Conservation (phyloP, 2,797 vertebrate species). For the Onychomys torridus region DNA sequence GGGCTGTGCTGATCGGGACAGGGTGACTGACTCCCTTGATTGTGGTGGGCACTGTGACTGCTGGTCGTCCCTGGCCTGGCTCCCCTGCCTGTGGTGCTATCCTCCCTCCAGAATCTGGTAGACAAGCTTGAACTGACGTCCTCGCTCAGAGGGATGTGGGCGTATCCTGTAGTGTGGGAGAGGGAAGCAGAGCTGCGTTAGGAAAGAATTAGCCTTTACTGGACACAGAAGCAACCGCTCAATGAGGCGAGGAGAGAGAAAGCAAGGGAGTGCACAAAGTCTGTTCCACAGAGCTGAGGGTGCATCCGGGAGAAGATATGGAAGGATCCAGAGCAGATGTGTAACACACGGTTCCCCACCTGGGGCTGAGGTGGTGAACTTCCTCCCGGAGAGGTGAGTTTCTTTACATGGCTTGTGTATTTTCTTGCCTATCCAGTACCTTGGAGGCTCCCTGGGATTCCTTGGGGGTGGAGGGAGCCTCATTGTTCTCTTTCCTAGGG, state of each 20-base stretch:
- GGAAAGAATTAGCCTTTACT: neutral
- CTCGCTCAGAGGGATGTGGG: too few relatives aligned
- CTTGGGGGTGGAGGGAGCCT: neutral
- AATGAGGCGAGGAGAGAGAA: neutral
- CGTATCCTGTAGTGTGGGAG: neutral
- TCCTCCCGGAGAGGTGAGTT: rapidly evolving
- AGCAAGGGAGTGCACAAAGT: neutral
- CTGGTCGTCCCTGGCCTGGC: neutral
- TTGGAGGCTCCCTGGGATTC: neutral
- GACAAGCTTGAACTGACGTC: neutral
- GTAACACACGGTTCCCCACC: too few relatives aligned
- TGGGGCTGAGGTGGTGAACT: too few relatives aligned
- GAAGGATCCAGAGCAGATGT: neutral
- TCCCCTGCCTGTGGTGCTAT: neutral
- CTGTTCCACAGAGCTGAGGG: neutral
- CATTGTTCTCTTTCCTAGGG: neutral
- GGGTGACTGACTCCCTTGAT: neutral
- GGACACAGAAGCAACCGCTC: neutral
- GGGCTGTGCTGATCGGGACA: neutral
- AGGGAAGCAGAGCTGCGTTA: neutral
- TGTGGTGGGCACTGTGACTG: neutral
- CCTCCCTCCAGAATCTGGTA: neutral
- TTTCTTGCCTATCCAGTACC: neutral
- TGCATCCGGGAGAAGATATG: neutral
- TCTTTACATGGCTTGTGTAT: neutral